Evolutionary conservation across 2,797 vertebrate species (phyloP), one percentile per base, ranked within the genome.

Genomic region (Echiichthys vipera): DNA sequence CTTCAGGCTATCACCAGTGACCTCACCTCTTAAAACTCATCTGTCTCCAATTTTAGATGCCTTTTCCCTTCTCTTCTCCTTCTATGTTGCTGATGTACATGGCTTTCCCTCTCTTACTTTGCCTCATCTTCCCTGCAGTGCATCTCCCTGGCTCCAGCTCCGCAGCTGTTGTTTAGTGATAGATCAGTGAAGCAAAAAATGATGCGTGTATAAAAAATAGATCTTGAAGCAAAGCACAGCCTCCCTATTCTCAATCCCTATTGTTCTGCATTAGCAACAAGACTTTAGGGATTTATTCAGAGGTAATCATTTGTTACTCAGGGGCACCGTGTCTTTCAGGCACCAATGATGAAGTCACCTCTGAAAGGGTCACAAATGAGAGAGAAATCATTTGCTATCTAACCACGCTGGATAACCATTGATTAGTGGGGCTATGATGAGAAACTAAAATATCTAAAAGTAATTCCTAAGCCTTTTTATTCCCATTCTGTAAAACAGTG

Each of bases 111-210:
- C 85, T 83, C 70, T 73, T 71, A 78, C 76, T 85, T 83, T 68
- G 81, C 84, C 71, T 84, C 74, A 47, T 84, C 84, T 77, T 89
- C 85, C 86, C 89, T 77, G 81, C 75, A 91, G 89, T 79, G 86
- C 71, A 37, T 80, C 71, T 83, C 69, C 59, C 73, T 91, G 89
- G 89, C 93, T 94, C 89, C 87, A 90, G 88, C 92, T 92, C 88
- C 93, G 94, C 94, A 96, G 94, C 94, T 96, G 95, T 93, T 96
- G 93, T 96, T 96, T 95, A 95, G 94, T 94, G 95, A 96, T 95
- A 96, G 94, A 96, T 96, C 95, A 97, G 93, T 96, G 95, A 96
- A 97, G 95, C 95, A 96, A 96, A 95, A 96, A 96, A 97, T 96
- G 95, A 96, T 93, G 93, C 93, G 58, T 68, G 82, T 91, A 95